These are phyloP conservation scores for Cyprinodon tularosa DNA, from an alignment of 2,113 vertebrate species.

Conservation along the genomic window DNA sequence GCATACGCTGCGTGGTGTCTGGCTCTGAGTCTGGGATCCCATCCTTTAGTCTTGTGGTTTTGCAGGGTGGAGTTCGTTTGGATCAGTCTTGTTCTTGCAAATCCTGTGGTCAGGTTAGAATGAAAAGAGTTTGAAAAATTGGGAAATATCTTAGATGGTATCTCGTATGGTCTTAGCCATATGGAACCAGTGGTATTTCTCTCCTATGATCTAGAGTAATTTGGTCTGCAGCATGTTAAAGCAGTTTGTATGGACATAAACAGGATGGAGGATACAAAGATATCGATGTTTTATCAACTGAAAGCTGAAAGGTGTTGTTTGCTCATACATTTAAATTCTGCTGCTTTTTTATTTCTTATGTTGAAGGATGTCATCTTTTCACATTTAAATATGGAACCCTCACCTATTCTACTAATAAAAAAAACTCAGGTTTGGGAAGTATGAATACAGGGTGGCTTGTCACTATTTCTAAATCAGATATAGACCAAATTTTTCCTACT, in stretches of 20 bases:
- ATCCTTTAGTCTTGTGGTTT: background rate
- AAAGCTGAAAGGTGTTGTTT: background rate
- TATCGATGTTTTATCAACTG: background rate
- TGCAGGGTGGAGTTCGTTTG: background rate
- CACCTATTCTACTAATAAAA: too few species aligned
- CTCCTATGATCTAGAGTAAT: background rate
- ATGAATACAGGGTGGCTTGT: too few species aligned
- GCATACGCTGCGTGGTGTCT: background rate
- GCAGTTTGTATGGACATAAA: background rate
- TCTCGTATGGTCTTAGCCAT: background rate
- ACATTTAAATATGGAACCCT: background rate
- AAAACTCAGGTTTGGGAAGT: too few species aligned
- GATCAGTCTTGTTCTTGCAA: background rate
- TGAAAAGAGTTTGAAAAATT: background rate
- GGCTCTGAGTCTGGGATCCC: background rate
- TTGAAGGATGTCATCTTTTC: background rate
- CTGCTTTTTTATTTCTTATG: background rate
- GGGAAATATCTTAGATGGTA: background rate
- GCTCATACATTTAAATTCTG: background rate
- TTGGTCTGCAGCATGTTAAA: background rate
- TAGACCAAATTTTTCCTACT: too few species aligned
- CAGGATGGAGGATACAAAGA: background rate
- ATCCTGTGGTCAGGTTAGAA: slow-evolving; percentile 2
- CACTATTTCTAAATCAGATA: too few species aligned
- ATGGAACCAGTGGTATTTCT: background rate